Percentiles rank a stretch among this genome's conserved stretches.
phyloP scores from a whole-genome alignment of 2,113 vertebrate species.

The Meriones unguiculatus region DNA sequence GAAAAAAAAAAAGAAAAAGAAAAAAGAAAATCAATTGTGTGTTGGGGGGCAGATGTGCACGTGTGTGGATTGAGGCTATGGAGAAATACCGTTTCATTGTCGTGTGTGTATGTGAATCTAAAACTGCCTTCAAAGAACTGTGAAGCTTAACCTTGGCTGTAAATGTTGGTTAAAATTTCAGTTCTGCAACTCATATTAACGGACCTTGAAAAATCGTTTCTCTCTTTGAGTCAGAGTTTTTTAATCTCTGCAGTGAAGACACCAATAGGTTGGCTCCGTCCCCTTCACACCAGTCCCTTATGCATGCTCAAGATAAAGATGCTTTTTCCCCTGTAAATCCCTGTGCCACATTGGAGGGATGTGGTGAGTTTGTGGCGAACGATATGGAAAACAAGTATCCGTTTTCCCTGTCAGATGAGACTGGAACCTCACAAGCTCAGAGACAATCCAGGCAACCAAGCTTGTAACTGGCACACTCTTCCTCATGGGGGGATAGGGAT shows the following conservation, averaged over 20 bases:
- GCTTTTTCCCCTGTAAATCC: neutral
- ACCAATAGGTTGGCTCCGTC: neutral
- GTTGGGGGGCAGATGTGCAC: neutral
- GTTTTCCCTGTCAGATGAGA: neutral
- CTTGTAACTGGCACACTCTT: neutral
- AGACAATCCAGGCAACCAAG: neutral
- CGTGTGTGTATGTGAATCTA: neutral
- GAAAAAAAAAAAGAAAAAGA: neutral
- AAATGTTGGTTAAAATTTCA: conserved; percentile 3
- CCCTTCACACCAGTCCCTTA: neutral
- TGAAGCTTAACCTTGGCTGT: neutral
- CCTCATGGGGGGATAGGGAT: fast-evolving
- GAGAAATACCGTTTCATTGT: neutral
- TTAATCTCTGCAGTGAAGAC: conserved; percentile 18
- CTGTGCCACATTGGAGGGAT: too few species aligned
- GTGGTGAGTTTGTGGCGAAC: neutral
- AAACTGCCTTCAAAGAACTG: neutral
- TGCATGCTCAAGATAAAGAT: neutral
- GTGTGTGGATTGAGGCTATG: neutral
- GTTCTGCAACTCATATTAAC: neutral
- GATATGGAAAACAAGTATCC: neutral
- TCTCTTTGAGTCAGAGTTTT: neutral
- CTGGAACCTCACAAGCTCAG: neutral
- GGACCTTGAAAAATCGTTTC: neutral
- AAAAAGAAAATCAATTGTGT: neutral